These are phyloP conservation scores for Ectropis grisescens DNA, from an alignment of 1,140 invertebrate genomes.

Conservation along the genomic window DNA sequence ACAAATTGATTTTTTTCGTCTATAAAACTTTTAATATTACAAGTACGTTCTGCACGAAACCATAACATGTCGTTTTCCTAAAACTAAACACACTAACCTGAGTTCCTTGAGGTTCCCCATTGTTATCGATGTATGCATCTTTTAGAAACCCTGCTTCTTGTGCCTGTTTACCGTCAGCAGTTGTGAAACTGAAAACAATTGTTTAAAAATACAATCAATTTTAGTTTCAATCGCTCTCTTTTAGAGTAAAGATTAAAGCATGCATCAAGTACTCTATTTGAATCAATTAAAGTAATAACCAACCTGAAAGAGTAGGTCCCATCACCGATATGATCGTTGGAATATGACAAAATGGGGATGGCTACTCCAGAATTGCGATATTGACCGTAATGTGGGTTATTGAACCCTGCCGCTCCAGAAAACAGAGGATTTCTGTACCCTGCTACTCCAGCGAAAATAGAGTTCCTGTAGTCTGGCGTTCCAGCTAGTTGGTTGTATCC, in stretches of 20 bases:
- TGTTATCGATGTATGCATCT: conserved; percentile 53
- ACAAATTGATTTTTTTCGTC: too few relatives aligned
- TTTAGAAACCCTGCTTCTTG: conserved; percentile 63
- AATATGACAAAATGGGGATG: conserved; percentile 54
- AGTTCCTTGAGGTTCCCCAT: conserved; percentile 56
- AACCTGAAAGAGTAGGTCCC: conserved; percentile 59
- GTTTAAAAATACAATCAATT: conserved; percentile 2
- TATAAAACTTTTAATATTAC: too few relatives aligned
- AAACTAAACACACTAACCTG: conserved; percentile 33
- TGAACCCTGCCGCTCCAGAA: conserved; percentile 1
- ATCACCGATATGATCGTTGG: conserved; percentile 40
- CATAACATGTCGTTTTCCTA: too few relatives aligned
- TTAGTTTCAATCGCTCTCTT: not conserved
- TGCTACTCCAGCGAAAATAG: not conserved
- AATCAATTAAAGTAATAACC: too few relatives aligned
- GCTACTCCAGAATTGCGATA: conserved; percentile 27
- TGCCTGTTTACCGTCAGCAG: conserved; percentile 62
- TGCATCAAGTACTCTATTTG: too few relatives aligned
- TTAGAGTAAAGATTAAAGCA: too few relatives aligned
- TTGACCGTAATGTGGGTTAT: conserved; percentile 9
- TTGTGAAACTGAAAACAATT: conserved; percentile 42
- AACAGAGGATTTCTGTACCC: conserved; percentile 4
- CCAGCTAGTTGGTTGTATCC: conserved; percentile 8
- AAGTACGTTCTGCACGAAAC: too few relatives aligned
- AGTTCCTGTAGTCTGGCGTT: too few relatives aligned